Base-by-base conservation (phyloP, 2,797 vertebrate genomes). In the Neosilurus mollespiculum region DNA sequence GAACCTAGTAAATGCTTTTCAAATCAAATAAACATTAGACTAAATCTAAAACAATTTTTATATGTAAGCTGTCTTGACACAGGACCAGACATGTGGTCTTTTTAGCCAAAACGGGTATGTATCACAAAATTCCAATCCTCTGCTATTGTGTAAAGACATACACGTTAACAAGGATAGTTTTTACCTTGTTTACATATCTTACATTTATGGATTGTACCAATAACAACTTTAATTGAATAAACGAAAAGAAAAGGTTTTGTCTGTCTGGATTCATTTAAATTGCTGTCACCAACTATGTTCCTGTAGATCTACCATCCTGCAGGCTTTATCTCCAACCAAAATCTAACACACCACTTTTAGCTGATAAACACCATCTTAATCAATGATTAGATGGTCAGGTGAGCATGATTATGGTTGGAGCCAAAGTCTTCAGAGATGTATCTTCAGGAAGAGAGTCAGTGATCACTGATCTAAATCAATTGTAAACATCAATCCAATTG, bases 1-100 rank as follows among this genome's bases (percentile, higher is more conserved):
- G 75, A 86, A 77, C 75, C 26, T 83, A 10, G 66, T 64, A 6
- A 87, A 78, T 81, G 65, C 67, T 81, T 80, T 73, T 65, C 18
- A 65, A 61, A 73, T 62, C 64, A 67, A 78, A 71, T 73, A 85
- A 75, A 53, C 70, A 85, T 79, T 86, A 87, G 77, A 84, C 82
- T 37, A 72, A 69, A 66, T 56, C 65, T 85, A 84, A 82, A 53
- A 85, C 66, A 83, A 71, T 82, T 43, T 83, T 86, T 85, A 59
- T 75, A 82, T 67, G 72, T 58, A 6, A 85, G 81, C 59, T 61
- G 65, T 58, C 30, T 69, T 64, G 78, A 66, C 34, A 81, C 34
- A 37, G 1, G 9, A 80, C 65, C 62, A 75, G 34, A 43, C 78
- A 66, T 83, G 66, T 81, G 22, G 16, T 87, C 82, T 67, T 78